Percentiles rank a stretch among this genome's conserved stretches.
phyloP scores from a whole-genome alignment of 2,113 vertebrate species.

The Aphyosemion australe region DNA sequence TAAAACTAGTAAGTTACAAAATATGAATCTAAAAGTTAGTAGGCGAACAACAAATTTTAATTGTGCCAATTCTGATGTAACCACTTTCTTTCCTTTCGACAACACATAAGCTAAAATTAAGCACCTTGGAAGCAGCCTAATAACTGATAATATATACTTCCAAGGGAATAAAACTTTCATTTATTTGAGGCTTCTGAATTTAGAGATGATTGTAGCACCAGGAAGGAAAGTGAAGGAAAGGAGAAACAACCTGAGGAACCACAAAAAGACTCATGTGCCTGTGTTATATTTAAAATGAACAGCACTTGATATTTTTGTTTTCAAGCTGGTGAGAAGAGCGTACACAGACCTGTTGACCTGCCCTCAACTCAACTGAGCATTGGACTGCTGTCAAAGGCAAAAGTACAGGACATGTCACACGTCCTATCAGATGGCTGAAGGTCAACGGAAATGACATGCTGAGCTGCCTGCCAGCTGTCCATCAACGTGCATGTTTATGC shows the following conservation, averaged over 20 bases:
- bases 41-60: too few species aligned
- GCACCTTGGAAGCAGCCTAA: slow-evolving; percentile 52
- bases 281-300: too few species aligned
- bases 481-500: slow-evolving; percentile 40
- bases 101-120: too few species aligned
- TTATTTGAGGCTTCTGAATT: slow-evolving; percentile 15
- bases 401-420: slow-evolving; percentile 37
- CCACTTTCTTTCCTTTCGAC: too few species aligned
- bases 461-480: slow-evolving; percentile 60
- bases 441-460: slow-evolving; percentile 70
- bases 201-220: not conserved
- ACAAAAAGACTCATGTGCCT: too few species aligned
- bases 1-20: too few species aligned
- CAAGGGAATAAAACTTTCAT: slow-evolving; percentile 37
- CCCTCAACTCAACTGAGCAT: slow-evolving; percentile 18
- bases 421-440: slow-evolving; percentile 62
- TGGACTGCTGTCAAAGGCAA: slow-evolving; percentile 38
- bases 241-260: too few species aligned
- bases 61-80: too few species aligned
- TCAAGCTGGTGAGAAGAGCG: slow-evolving; percentile 4
- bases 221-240: too few species aligned
- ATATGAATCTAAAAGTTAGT: too few species aligned
- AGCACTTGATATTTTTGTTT: not conserved
- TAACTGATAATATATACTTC: slow-evolving; percentile 48
- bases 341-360: slow-evolving; percentile 16